Conservation (phyloP, 2,797 vertebrate species). For the Borostomias antarcticus region DNA sequence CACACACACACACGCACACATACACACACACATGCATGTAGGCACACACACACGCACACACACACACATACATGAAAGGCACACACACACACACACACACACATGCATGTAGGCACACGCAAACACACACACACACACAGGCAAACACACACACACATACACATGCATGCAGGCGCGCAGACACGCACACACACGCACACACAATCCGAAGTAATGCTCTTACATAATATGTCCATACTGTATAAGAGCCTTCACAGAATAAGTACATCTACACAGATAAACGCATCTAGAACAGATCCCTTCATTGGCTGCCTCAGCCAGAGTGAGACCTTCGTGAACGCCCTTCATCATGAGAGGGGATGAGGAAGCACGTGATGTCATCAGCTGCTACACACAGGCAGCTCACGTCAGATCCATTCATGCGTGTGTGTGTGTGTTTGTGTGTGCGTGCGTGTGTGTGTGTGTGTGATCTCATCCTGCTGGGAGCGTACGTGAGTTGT, state of each 20-base stretch:
- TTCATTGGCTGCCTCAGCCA: too few species aligned
- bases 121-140: conserved; percentile 15
- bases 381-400: conserved; percentile 77
- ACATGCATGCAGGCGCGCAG: conserved; percentile 5
- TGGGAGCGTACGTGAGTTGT: too few species aligned
- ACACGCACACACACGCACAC: conserved; percentile 9
- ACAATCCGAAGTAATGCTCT: conserved; percentile 27
- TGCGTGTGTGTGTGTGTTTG: too few species aligned
- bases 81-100: conserved; percentile 5
- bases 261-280: too few species aligned
- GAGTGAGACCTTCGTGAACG: too few species aligned
- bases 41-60: conserved; percentile 9
- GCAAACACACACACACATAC: conserved; percentile 24
- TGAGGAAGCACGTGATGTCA: conserved; percentile 64
- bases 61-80: too few species aligned
- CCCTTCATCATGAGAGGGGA: too few species aligned
- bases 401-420: conserved; percentile 61
- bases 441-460: conserved; percentile 48
- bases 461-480: conserved; percentile 28
- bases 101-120: too few species aligned
- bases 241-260: not conserved
- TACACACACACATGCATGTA: conserved; percentile 5
- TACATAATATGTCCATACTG: conserved; percentile 39
- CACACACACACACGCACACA: conserved; percentile 8
- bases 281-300: too few species aligned